phyloP scores from a whole-genome alignment of 2,888 invertebrate genomes.

The Oscheius myriophilus region DNA sequence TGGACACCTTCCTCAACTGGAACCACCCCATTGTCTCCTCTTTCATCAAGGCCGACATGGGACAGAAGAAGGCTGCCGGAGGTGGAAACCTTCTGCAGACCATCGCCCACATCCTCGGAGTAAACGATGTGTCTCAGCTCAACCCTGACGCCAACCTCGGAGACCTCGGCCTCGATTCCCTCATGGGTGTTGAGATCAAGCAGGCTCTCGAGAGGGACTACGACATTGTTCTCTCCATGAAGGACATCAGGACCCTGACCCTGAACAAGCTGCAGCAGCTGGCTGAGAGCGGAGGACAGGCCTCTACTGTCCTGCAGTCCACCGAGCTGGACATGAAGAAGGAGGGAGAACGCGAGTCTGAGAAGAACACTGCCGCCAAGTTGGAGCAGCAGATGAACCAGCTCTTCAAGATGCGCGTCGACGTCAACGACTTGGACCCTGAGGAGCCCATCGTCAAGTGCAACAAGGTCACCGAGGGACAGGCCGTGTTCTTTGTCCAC shows the following conservation, averaged over 20 bases:
- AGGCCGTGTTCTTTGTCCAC: conserved; percentile 77
- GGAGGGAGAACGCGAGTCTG: conserved; percentile 63
- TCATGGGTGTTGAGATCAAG: conserved; percentile 99
- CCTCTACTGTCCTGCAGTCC: conserved; percentile 60
- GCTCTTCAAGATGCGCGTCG: conserved; percentile 70
- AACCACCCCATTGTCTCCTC: conserved; percentile 75
- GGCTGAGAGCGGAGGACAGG: conserved; percentile 67
- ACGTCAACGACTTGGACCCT: conserved; percentile 74
- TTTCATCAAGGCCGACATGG: conserved; percentile 68
- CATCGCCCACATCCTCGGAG: conserved; percentile 75
- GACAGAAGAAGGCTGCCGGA: conserved; percentile 64
- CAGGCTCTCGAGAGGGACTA: conserved; percentile 77
- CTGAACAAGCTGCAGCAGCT: conserved; percentile 80
- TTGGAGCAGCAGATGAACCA: conserved; percentile 70
- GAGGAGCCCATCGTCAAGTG: conserved; percentile 69
- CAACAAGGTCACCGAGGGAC: conserved; percentile 67
- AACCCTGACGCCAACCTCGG: conserved; percentile 83
- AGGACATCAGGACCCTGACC: conserved; percentile 77
- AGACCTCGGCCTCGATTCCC: conserved; percentile 95
- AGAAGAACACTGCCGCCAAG: conserved; percentile 64
- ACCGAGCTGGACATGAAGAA: conserved; percentile 66
- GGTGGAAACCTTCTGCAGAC: conserved; percentile 73
- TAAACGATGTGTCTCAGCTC: conserved; percentile 85
- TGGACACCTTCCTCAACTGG: conserved; percentile 90
- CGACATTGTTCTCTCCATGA: conserved; percentile 87